These are phyloP conservation scores for Macrophya annulata DNA, from an alignment of 2,888 invertebrate genomes.

Conservation along the genomic window DNA sequence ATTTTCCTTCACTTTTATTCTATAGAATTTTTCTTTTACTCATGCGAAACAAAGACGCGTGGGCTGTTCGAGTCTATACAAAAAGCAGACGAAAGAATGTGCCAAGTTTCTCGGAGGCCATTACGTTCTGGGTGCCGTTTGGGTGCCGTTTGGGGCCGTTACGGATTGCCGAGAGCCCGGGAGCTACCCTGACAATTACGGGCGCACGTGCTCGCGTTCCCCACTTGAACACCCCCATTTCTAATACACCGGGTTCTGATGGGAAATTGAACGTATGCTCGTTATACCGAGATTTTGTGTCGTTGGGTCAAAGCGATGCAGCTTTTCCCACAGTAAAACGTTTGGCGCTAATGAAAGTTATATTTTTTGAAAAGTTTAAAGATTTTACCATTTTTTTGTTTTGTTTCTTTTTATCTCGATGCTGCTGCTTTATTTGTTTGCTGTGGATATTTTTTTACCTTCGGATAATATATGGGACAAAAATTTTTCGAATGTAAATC, in stretches of 20 bases:
- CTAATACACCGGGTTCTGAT: conserved; percentile 51
- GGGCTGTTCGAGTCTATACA: not conserved
- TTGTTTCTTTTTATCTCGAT: not conserved
- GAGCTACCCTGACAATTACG: conserved; percentile 72
- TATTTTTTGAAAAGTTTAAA: not conserved
- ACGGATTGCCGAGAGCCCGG: conserved; percentile 65
- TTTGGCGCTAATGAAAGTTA: conserved; percentile 1
- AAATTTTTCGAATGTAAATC: conserved; percentile 3
- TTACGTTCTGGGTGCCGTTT: conserved; percentile 56
- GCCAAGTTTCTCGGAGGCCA: conserved; percentile 49
- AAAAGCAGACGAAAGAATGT: conserved; percentile 40
- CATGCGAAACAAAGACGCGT: conserved; percentile 47
- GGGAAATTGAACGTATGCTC: conserved; percentile 58
- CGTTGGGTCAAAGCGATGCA: conserved; percentile 17
- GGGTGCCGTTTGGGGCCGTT: conserved; percentile 69
- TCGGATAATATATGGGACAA: not conserved
- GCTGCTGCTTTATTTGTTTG: not conserved
- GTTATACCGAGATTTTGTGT: conserved; percentile 35
- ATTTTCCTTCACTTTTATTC: conserved; percentile 33
- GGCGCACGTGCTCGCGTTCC: conserved; percentile 71
- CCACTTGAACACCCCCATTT: conserved; percentile 50
- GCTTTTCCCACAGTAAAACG: not conserved
- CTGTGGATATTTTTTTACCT: not conserved
- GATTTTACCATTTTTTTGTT: not conserved
- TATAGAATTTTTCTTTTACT: conserved; percentile 19